Base-by-base conservation (phyloP, 2,113 vertebrate genomes). In the Coptodon bakossiorum region DNA sequence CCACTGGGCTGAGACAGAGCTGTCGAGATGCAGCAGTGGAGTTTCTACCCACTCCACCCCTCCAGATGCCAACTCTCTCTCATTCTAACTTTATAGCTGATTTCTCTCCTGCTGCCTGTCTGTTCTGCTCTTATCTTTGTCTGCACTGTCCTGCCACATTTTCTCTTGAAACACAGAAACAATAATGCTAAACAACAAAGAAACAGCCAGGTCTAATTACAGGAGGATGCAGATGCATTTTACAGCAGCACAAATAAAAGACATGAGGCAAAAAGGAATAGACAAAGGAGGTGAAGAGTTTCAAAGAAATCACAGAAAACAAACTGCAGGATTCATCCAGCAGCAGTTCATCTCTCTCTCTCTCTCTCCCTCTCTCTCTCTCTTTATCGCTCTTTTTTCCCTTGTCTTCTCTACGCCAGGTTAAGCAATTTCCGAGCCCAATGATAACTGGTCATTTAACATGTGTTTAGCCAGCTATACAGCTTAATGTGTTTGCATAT, bases 1-100 rank as follows among this genome's bases (percentile, higher is more conserved):
- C 83, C 80, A 36, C 57, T 36, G 82, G 81, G 82, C 86, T 76
- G 80, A 91, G 85, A 86, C 86, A 31, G 54, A 84, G 81, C 76
- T 83, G 90, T 82, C 19, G 6, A 85, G 80, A 79, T 53, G 19
- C 71, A 80, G 56, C 83, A 78, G 45, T 52, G 17, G 45, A 78
- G 34, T 78, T 68, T 88, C 71, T 83, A 19, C 81, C 81, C 52
- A 81, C 83, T 82, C 16, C 56, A 83, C 85, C 54, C 90, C 82
- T 71, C 48, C 3, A 24, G 9, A 90, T 88, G 76, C 80, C 76
- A 84, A 2, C 22, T 63, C 48, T 40, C 19, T 43, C 52, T 93
- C 87, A 89, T 87, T 87, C 61, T 31, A 80, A 43, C 53, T 50
- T 68, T 68, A 78, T 59, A 82, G 66, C 81, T 82, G 56, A 90